Evolutionary conservation across 2,113 vertebrate genomes (phyloP).

Genomic region (Lichenostomus cassidix): DNA sequence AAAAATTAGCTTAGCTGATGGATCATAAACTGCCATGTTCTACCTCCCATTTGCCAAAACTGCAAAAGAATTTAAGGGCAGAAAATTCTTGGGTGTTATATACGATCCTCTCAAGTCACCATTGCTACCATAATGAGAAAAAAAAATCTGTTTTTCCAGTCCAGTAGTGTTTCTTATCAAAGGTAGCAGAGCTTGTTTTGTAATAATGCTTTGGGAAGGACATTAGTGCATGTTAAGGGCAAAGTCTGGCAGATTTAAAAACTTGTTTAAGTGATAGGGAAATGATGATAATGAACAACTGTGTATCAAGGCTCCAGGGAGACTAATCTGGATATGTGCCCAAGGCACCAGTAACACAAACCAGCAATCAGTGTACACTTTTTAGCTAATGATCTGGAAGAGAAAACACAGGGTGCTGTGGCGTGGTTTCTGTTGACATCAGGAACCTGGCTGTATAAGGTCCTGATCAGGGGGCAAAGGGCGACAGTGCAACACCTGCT

Average conservation of each 20-base stretch:
- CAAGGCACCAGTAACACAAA: not conserved
- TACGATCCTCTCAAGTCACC: not conserved
- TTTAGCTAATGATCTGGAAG: conserved; percentile 34
- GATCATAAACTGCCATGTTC: not conserved
- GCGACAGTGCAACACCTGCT: not conserved
- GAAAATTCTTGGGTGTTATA: not conserved
- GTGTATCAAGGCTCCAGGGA: not conserved
- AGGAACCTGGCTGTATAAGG: not conserved
- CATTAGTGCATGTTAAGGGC: not conserved
- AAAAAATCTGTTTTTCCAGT: not conserved
- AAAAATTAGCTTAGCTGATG: not conserved
- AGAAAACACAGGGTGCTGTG: conserved; percentile 8
- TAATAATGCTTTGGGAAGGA: not conserved
- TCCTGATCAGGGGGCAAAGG: not conserved
- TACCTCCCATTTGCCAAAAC: not conserved
- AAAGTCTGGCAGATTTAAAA: conserved; percentile 25
- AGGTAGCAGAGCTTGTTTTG: not conserved
- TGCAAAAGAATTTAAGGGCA: not conserved
- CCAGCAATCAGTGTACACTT: not conserved
- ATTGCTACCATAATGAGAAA: not conserved
- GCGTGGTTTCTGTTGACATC: not conserved
- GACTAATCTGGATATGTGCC: not conserved
- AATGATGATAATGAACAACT: not conserved
- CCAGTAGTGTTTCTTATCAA: not conserved
- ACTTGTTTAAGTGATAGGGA: not conserved